Percentiles rank a stretch among this genome's conserved stretches.
Evolutionary conservation across 64 coral and sea anemone species (phyloP).

Genomic region (Acropora tenuis): DNA sequence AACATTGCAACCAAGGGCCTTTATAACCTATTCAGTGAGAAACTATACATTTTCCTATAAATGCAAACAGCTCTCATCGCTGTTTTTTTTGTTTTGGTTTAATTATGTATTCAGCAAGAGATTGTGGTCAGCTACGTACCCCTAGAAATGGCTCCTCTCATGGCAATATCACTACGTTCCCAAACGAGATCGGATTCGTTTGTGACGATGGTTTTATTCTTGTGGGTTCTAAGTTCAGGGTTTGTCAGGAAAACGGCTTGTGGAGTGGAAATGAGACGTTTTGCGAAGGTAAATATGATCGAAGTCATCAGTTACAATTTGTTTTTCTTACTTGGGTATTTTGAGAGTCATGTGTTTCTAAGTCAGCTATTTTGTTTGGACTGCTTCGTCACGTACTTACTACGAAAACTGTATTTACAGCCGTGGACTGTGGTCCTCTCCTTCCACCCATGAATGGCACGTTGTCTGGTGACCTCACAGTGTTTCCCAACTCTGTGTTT

Average conservation of each 20-base stretch:
- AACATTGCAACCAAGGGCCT: too few species aligned
- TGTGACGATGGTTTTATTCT: constrained; percentile 68
- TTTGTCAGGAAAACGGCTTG: constrained; percentile 34
- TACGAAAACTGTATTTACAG: not conserved
- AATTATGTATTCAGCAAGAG: not conserved
- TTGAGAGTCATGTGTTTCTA: too few species aligned
- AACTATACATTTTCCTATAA: too few species aligned
- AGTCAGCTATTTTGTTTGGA: too few species aligned
- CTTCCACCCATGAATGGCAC: constrained; percentile 3
- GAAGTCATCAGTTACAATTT: too few species aligned
- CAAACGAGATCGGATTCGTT: constrained; percentile 2
- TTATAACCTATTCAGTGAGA: too few species aligned
- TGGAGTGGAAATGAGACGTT: constrained; percentile 33
- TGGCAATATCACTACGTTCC: constrained; percentile 12
- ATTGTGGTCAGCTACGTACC: constrained; percentile 27
- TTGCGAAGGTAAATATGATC: constrained; percentile 15
- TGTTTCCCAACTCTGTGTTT: constrained; percentile 42
- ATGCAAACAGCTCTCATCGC: too few species aligned
- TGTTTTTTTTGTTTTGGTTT: not conserved
- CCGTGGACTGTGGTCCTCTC: constrained; percentile 28
- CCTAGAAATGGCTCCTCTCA: not conserved
- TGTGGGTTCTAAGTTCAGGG: constrained; percentile 1
- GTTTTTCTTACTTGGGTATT: too few species aligned
- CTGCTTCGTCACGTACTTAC: too few species aligned
- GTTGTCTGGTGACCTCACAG: constrained; percentile 33